Percentiles rank a stretch among this genome's conserved stretches.
phyloP scores from a whole-genome alignment of 2,888 invertebrate genomes.

The Dioctria linearis region DNA sequence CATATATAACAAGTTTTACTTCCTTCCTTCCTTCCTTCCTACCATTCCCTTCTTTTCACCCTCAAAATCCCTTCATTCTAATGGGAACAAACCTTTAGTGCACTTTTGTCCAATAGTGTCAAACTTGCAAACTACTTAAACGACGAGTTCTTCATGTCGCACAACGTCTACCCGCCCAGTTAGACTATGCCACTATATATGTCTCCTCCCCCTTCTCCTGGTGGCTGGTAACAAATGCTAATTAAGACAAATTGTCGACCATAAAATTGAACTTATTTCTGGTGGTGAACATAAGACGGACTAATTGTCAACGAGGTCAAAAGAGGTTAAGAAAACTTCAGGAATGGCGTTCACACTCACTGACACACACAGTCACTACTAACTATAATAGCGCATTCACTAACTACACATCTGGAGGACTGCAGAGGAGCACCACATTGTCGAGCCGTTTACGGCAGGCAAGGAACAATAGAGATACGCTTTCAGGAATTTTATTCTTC shows the following conservation, averaged over 20 bases:
- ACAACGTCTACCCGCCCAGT: constrained; percentile 33
- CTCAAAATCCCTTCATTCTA: neutral
- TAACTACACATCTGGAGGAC: neutral
- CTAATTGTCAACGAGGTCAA: constrained; percentile 51
- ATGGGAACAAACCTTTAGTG: neutral
- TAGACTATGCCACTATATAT: neutral
- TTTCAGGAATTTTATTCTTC: constrained; percentile 15
- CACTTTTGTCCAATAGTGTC: constrained; percentile 50
- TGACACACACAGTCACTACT: neutral
- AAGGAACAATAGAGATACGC: constrained; percentile 16
- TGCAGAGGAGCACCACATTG: neutral
- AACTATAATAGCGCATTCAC: neutral
- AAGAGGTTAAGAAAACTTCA: constrained; percentile 28
- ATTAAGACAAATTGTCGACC: constrained; percentile 58
- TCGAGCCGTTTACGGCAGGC: neutral
- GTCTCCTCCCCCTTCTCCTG: too few relatives aligned
- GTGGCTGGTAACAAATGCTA: constrained; percentile 54
- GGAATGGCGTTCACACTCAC: neutral
- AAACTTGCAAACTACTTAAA: constrained; percentile 51
- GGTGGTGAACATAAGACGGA: constrained; percentile 43
- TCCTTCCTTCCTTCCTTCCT: constrained; percentile 18
- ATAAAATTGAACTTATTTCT: constrained; percentile 57
- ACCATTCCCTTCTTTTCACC: neutral
- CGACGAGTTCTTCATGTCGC: constrained; percentile 31
- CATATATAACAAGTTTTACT: constrained; percentile 7